These are phyloP conservation scores for Oceanodroma leucorhoa DNA, from an alignment of 2,797 vertebrate genomes.

Conservation along the genomic window DNA sequence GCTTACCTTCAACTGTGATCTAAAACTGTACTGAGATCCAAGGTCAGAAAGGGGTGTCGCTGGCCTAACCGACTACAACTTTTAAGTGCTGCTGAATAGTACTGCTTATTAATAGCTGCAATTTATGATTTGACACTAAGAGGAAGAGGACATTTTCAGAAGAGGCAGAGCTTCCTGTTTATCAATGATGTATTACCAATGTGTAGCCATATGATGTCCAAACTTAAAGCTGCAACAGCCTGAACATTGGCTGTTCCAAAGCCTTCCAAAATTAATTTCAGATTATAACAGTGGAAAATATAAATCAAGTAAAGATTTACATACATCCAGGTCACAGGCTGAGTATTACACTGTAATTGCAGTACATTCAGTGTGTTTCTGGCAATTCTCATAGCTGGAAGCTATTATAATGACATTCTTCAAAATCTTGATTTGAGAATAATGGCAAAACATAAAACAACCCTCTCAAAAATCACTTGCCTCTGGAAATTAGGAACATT, in stretches of 20 bases:
- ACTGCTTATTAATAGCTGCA: not conserved
- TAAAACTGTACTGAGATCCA: not conserved
- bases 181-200: not conserved
- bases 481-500: not conserved
- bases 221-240: not conserved
- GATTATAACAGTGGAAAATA: not conserved
- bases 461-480: not conserved
- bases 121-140: not conserved
- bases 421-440: not conserved
- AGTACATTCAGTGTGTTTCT: not conserved
- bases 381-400: not conserved
- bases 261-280: not conserved
- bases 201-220: not conserved
- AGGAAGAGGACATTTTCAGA: not conserved
- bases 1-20: not conserved
- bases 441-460: not conserved
- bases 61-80: not conserved
- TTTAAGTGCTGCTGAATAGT: not conserved
- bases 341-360: not conserved
- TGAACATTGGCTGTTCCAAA: not conserved
- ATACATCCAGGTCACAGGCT: not conserved
- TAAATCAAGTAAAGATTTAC: not conserved
- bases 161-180: not conserved
- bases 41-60: not conserved
- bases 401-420: not conserved